A percentile compares a stretch with the other conserved stretches of the same genome.
Evolutionary conservation across 2,113 vertebrate genomes (phyloP).

Genomic region (Sapayoa aenigma): DNA sequence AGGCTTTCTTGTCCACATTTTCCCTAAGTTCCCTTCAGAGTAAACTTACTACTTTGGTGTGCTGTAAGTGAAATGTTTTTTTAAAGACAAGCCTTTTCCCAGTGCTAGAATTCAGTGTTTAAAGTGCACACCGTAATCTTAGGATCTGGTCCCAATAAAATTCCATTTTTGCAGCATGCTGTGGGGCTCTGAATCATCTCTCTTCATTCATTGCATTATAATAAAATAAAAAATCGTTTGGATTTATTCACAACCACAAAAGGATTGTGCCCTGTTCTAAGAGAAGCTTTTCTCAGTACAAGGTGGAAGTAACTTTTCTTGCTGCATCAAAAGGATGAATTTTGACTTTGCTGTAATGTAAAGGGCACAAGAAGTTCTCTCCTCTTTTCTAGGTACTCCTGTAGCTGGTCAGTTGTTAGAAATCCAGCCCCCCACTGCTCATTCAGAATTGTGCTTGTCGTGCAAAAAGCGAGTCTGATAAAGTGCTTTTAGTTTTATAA

Average conservation of each 20-base stretch:
- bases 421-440: background rate
- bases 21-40: background rate
- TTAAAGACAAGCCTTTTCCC: background rate
- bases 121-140: background rate
- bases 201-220: background rate
- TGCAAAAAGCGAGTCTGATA: background rate
- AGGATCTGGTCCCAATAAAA: background rate
- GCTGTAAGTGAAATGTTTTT: background rate
- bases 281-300: background rate
- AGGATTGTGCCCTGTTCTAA: background rate
- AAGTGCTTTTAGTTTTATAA: conserved; percentile 36
- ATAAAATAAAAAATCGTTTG: background rate
- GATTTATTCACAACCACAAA: background rate
- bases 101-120: background rate
- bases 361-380: background rate
- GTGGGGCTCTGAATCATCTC: background rate
- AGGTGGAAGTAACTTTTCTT: background rate
- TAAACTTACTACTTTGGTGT: background rate
- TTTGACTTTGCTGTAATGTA: background rate
- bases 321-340: background rate
- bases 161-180: background rate
- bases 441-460: background rate
- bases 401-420: background rate
- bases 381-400: background rate
- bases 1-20: background rate